Base-by-base conservation (phyloP, 2,113 vertebrate genomes). In the Nerophis lumbriciformis region DNA sequence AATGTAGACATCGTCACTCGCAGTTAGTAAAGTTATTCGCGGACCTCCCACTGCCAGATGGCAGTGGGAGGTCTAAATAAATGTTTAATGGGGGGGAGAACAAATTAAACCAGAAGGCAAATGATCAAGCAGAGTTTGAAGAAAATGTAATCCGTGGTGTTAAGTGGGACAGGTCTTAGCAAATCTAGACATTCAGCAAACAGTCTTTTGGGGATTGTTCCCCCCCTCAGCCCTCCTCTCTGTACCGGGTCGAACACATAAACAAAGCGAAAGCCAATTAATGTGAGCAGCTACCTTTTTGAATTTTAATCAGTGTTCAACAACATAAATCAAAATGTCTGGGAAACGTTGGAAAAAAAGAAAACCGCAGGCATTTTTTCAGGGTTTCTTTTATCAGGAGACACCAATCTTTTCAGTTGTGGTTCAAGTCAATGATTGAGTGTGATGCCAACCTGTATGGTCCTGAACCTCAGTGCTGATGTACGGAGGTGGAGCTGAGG, bases 41-140 rank as follows among this genome's bases (percentile, higher is more conserved):
- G 4, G 38, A 70, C 81, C 80, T 75, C 74, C 68, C 65, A 65
- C 63, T 62, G 50, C 80, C 87, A 89, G 88, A 87, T 90, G 85
- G 88, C 63, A 21, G 5, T 15, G 61, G 61, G 42, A 61, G 37
- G 65, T 77, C 63, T 63, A 67, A 71, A 74, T 81, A 79, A 87
- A 83, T 72, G 66, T 77, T 83, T 79, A 77, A 80, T 73, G 67
- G 73, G 73, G 73, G 65, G 63, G 74, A 55, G 57, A 71, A 76
- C 68, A 82, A 86, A 85, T 86, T 77, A 72, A 87, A 85, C 85
- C 79, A 82, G 62, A 77, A 79, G 80, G 72, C 70, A 71, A 77
- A 71, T 68, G 49, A 80, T 84, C 76, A 75, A 72, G 84, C 80
- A 71, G 67, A 78, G 78, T 85, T 78, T 71, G 78, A 86, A 74